Conservation (phyloP, 1,140 invertebrate species). For the Hylaeus volcanicus region DNA sequence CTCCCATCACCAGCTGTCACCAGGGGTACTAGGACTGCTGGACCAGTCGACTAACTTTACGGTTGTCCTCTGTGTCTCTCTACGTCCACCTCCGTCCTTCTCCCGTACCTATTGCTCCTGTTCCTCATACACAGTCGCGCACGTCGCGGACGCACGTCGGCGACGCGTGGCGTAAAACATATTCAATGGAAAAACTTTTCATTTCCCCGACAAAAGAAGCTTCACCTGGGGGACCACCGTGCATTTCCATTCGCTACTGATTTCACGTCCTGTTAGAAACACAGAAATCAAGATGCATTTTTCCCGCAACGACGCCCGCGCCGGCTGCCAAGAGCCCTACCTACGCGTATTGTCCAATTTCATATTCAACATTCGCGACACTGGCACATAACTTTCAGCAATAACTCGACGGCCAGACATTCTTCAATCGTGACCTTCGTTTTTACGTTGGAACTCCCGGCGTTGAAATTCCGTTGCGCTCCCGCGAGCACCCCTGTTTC, state of each 20-base stretch:
- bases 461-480: slow-evolving; percentile 4
- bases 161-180: slow-evolving; percentile 45
- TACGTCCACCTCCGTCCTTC: too few relatives aligned
- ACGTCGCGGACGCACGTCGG: not conserved
- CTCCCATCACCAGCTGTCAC: too few relatives aligned
- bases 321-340: slow-evolving; percentile 2
- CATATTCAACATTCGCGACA: slow-evolving; percentile 52
- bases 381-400: slow-evolving; percentile 48
- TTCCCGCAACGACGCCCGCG: slow-evolving; percentile 22
- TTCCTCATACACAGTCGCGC: too few relatives aligned
- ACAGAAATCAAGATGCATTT: slow-evolving; percentile 63
- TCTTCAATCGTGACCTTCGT: slow-evolving; percentile 32
- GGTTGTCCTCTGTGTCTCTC: not conserved
- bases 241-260: slow-evolving; percentile 64
- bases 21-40: too few relatives aligned
- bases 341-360: slow-evolving; percentile 56
- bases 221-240: slow-evolving; percentile 38
- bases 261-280: slow-evolving; percentile 62
- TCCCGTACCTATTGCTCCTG: not conserved
- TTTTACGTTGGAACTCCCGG: slow-evolving; percentile 9
- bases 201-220: slow-evolving; percentile 57
- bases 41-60: too few relatives aligned
- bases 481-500: not conserved
- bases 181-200: slow-evolving; percentile 66
- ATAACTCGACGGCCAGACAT: slow-evolving; percentile 44